Conservation (phyloP, 2,113 vertebrate species). For the Callipepla squamata region DNA sequence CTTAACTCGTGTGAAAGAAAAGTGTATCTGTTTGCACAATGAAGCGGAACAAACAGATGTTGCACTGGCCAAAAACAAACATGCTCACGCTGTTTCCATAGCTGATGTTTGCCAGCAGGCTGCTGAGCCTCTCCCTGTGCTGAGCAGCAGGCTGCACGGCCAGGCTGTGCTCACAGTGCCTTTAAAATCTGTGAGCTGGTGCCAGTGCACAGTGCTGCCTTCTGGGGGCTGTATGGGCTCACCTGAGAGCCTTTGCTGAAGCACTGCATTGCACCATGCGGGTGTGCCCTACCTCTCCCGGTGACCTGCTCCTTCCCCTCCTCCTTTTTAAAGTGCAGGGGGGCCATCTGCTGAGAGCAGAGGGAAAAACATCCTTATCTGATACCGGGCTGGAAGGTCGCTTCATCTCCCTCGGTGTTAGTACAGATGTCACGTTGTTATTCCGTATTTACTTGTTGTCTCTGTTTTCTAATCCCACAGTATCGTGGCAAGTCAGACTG, state of each 20-base stretch:
- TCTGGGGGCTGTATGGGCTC: neutral
- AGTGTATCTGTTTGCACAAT: neutral
- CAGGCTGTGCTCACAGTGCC: neutral
- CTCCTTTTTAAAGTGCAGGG: constrained; percentile 1
- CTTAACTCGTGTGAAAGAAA: neutral
- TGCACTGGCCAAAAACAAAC: neutral
- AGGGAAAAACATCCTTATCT: constrained; percentile 38
- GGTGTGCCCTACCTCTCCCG: neutral
- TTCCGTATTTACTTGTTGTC: neutral
- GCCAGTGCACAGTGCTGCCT: neutral
- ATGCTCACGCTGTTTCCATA: neutral
- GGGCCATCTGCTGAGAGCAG: constrained; percentile 56
- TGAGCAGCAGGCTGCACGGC: neutral
- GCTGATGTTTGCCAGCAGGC: neutral
- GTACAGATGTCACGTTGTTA: neutral
- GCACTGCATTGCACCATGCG: constrained; percentile 40
- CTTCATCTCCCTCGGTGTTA: neutral
- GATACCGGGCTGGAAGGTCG: neutral
- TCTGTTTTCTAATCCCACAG: constrained; percentile 68
- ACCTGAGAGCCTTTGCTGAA: neutral
- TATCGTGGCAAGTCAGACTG: constrained; percentile 95
- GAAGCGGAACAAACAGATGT: neutral
- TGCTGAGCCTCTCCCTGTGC: neutral
- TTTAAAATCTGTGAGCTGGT: neutral
- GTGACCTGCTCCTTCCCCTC: neutral